Conservation (phyloP, 2,888 invertebrate genomes). For the Odontothrips loti region DNA sequence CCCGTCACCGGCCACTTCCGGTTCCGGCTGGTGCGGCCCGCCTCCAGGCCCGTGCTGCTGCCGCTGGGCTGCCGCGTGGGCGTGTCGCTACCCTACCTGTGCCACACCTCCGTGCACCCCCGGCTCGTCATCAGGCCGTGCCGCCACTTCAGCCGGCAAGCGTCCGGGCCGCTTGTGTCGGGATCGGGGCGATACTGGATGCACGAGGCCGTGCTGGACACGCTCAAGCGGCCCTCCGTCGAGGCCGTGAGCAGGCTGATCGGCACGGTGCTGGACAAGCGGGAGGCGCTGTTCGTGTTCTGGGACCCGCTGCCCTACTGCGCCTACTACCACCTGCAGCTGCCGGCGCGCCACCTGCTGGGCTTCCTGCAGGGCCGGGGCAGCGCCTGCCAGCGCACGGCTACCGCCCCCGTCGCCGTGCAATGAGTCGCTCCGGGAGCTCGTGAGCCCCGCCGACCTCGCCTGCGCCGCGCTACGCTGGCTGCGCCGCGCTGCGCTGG, state of each 20-base stretch:
- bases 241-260: slow-evolving; percentile 57
- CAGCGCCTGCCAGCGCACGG: slow-evolving; percentile 45
- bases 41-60: slow-evolving; percentile 52
- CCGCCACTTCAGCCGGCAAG: slow-evolving; percentile 56
- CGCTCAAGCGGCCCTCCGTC: slow-evolving; percentile 49
- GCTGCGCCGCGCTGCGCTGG: neutral
- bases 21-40: slow-evolving; percentile 57
- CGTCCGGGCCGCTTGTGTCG: slow-evolving; percentile 52
- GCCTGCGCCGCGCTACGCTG: neutral
- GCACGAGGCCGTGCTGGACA: slow-evolving; percentile 55
- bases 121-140: slow-evolving; percentile 61
- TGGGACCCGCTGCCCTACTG: slow-evolving; percentile 86
- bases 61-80: slow-evolving; percentile 70
- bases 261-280: slow-evolving; percentile 67
- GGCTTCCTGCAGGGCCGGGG: slow-evolving; percentile 52
- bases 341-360: slow-evolving; percentile 60
- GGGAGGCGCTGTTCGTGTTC: slow-evolving; percentile 73
- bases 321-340: slow-evolving; percentile 76
- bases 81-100: slow-evolving; percentile 74
- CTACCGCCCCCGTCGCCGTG: slow-evolving; percentile 44
- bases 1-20: slow-evolving; percentile 74
- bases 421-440: neutral
- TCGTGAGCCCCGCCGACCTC: neutral
- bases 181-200: slow-evolving; percentile 55
- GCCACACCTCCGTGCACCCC: slow-evolving; percentile 66